Base-by-base conservation (phyloP, 2,797 vertebrate genomes). In the Miichthys miiuy region DNA sequence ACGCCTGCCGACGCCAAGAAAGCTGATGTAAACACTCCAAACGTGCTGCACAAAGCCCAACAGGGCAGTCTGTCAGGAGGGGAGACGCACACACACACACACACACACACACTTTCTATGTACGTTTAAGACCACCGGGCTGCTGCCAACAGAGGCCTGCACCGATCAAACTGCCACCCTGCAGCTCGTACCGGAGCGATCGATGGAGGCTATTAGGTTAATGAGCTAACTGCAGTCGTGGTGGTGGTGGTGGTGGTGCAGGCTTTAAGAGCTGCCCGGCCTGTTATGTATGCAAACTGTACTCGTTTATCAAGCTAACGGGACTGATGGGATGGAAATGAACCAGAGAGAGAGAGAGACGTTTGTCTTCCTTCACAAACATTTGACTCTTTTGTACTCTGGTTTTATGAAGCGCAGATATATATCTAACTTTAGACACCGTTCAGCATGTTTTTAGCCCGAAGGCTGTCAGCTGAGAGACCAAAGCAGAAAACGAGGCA, bases 181-280 rank as follows among this genome's bases (percentile, higher is more conserved):
- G 81, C 67, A 67, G 58, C 56, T 62, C 48, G 11, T 0, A 2
- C 47, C 0, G 54, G 65, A 61, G 67, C 34, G 0, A 81, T 83
- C 30, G 70, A 83, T 80, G 2, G 0, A 65, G 55, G 23, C 83
- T 70, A 68, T 87, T 77, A 86, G 69, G n/a, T 58, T 84, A 72
- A 90, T 90, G 72, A 72, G 70, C 38, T 6, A 70, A 78, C 57
- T 85, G 86, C 84, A 67, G 80, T 55, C 4, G 4, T 18, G 34
- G 34, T 0, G 10, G 17, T 20, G 47, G 4, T 18, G 34, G 34
- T 0, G 10, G 17, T 20, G 47, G 56, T 61, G 79, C 71, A 42
- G 54, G 46, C 41, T 55, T 30, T 27, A 42, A 54, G 68, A 56
- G 30, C 23, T 0, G 27, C 55, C 41, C 48, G 8, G 23, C 3